phyloP scores from a whole-genome alignment of 2,113 vertebrate genomes.

The Bolborhynchus lineola region DNA sequence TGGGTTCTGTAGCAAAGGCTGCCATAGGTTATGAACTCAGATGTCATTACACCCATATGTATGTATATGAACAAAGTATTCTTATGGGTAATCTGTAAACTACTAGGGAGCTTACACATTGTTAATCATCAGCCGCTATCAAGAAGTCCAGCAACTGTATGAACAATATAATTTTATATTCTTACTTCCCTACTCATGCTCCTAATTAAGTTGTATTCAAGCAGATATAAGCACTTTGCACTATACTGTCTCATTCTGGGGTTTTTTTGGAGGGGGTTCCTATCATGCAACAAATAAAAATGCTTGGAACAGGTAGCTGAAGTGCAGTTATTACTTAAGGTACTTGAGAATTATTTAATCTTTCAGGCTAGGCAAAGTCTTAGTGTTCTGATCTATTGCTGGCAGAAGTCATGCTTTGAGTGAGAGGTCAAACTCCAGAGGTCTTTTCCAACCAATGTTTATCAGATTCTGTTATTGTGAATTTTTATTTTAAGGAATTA shows the following conservation, averaged over 20 bases:
- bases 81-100: background rate
- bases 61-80: background rate
- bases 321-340: background rate
- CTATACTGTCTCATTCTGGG: rapidly evolving
- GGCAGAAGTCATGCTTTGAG: background rate
- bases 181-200: background rate
- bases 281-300: background rate
- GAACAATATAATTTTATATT: background rate
- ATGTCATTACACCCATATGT: background rate
- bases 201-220: background rate
- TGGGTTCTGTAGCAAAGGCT: background rate
- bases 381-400: background rate
- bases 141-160: background rate
- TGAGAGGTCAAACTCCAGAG: background rate
- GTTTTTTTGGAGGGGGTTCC: background rate
- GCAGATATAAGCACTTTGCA: background rate
- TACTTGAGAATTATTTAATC: background rate
- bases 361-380: background rate
- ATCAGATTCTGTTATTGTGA: background rate
- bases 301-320: background rate
- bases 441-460: background rate
- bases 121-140: background rate
- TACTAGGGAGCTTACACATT: background rate
- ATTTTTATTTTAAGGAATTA: background rate
- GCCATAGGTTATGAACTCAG: background rate